Base-by-base conservation (phyloP, 1,140 invertebrate species). In the Limonius californicus region DNA sequence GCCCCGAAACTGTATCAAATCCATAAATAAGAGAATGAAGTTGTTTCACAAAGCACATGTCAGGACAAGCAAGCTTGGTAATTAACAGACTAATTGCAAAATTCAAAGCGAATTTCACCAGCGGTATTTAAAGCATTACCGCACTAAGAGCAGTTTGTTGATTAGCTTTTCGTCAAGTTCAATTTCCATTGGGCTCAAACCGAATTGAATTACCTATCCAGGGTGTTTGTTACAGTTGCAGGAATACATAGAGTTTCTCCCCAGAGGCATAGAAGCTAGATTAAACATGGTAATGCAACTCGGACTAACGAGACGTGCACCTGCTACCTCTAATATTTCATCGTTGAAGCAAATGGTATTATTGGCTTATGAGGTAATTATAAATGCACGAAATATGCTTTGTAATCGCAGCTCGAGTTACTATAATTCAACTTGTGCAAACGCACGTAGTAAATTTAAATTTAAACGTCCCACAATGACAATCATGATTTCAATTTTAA, bases 231-330 rank as follows among this genome's bases (percentile, higher is more conserved):
- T 45, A 50, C 16, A 18, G 45, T 50, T 50, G n/a, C 45, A 50
- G n/a, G 16, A 21, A 50, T 50, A 50, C 45, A 50, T 50, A 50
- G 20, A 19, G 14, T 11, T 11, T 18, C 16, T 19, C 45, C 45
- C 45, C 12, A 21, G 45, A 50, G 45, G 16, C 45, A 21, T 19
- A 19, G 6, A 50, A 19, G n/a, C n/a, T 50, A 50, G 45, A 50
- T 50, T 50, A 50, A 50, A 50, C 45, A 50, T 50, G 45, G 45
- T 45, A 45, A 45, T 45, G 16, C 42, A 45, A n/a, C 20, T 19
- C 14, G 45, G 16, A 50, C 45, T 50, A 50, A 50, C 45, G 45
- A 16, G 16, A 19, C 16, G 45, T 12, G 2, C 45, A 50, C 45
- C 45, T 50, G 45, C 45, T 50, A 12, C 45, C 45, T 50, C 16